Evolutionary conservation across 2,888 invertebrate genomes (phyloP).

Genomic region (Drosophila villosipedis): DNA sequence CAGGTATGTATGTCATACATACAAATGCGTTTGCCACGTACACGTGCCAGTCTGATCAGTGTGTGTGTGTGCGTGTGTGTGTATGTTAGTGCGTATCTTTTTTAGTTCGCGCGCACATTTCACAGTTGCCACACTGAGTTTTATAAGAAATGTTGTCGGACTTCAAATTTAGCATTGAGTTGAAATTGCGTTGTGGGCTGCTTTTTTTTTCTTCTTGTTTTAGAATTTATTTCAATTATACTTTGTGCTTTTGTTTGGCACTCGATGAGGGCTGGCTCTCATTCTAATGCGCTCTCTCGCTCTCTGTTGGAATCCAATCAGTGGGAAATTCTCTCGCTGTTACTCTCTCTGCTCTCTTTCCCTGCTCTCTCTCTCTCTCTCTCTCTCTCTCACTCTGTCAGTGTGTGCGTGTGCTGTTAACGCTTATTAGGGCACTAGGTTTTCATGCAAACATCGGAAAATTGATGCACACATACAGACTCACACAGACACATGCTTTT

Average conservation of each 20-base stretch:
- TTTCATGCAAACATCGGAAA: constrained; percentile 75
- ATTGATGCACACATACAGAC: constrained; percentile 60
- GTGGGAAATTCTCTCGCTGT: constrained; percentile 6
- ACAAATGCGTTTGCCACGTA: constrained; percentile 61
- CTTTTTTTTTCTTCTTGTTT: constrained; percentile 36
- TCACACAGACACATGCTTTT: constrained; percentile 27
- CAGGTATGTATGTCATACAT: constrained; percentile 12
- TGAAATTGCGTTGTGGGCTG: constrained; percentile 41
- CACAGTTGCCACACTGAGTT: constrained; percentile 35
- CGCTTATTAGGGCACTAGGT: constrained; percentile 83
- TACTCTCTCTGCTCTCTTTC: constrained; percentile 11
- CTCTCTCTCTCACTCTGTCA: constrained; percentile 10
- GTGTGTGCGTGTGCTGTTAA: constrained; percentile 30
- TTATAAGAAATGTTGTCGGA: constrained; percentile 17
- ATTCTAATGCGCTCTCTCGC: constrained; percentile 23
- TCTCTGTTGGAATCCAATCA: constrained; percentile 7
- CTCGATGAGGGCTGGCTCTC: constrained; percentile 13
- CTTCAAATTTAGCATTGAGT: constrained; percentile 34
- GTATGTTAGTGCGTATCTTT: constrained; percentile 15
- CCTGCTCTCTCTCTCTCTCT: constrained; percentile 6
- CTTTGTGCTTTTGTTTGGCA: constrained; percentile 22
- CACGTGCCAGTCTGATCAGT: constrained; percentile 60
- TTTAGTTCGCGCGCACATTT: constrained; percentile 67
- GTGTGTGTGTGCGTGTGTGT: constrained; percentile 1
- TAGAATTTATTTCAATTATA: constrained; percentile 56